Evolutionary conservation across 2,113 vertebrate genomes (phyloP).

Genomic region (Parotia lawesii): DNA sequence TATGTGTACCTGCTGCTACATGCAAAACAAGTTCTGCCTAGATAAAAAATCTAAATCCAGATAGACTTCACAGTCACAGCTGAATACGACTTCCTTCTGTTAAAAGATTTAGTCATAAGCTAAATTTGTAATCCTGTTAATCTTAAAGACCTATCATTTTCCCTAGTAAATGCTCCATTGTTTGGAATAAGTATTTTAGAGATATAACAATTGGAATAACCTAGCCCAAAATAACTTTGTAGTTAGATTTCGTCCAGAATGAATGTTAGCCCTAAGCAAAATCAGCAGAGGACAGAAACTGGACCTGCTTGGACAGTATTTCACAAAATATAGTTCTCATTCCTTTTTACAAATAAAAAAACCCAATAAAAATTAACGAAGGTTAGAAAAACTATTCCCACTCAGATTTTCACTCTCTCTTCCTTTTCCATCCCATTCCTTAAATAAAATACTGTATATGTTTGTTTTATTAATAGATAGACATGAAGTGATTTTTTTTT

Average conservation of each 20-base stretch:
- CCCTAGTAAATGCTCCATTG: neutral
- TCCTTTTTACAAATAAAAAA: neutral
- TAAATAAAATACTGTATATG: neutral
- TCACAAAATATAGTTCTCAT: neutral
- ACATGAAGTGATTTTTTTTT: neutral
- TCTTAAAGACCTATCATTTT: neutral
- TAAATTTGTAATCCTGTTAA: neutral
- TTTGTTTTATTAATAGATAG: neutral
- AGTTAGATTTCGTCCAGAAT: neutral
- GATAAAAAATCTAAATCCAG: neutral
- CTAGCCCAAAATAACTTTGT: neutral
- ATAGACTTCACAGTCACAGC: neutral
- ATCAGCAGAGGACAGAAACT: neutral
- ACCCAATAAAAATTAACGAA: neutral
- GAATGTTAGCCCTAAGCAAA: neutral
- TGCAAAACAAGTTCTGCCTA: neutral
- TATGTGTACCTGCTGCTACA: neutral
- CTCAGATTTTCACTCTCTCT: neutral
- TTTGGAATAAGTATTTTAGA: neutral
- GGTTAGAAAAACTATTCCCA: neutral
- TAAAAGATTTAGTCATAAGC: neutral
- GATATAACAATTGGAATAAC: neutral
- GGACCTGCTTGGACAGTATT: neutral
- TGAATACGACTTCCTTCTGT: neutral
- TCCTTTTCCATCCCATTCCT: neutral